Base-by-base conservation (phyloP, 2,797 vertebrate genomes). In the Carcharodon carcharias region DNA sequence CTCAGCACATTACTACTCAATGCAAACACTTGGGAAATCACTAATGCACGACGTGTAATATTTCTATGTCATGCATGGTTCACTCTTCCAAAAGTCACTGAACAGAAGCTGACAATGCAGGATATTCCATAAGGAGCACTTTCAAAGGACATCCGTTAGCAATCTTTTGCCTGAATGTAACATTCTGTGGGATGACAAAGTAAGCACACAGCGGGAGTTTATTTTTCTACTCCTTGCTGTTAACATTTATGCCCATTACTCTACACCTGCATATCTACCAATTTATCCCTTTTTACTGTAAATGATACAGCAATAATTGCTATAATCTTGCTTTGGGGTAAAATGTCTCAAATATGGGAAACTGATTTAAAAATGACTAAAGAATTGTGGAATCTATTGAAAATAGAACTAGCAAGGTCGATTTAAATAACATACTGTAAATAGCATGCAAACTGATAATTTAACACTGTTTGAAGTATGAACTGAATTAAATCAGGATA, bases 31-130 rank as follows among this genome's bases (percentile, higher is more conserved):
- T 97, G 97, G 98, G 98, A 98, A 98, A 98, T 98, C 98, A 98
- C 99, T 99, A 99, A 99, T 99, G 99, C 98, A 98, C 98, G 97
- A 98, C 97, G 97, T 97, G 97, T 98, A 98, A 98, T 98, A 98
- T 98, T 98, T 98, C 98, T 98, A 97, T 99, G 98, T 98, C 98
- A 98, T 98, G 98, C 98, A 98, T 98, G 98, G 98, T 98, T 98
- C 98, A 98, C 98, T 98, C 96, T 97, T 99, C 98, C 98, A 98
- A 98, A 98, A 98, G 69, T 98, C 98, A 98, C 98, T 98, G 98
- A 98, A 98, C 98, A 98, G 98, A 98, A 98, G 98, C 98, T 99
- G 99, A 99, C 99, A 99, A 97, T 96, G 97, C 97, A 97, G 97
- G 97, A 97, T 80, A 97, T 97, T 98, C 97, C 97, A 97, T 96